Evolutionary conservation across 1,140 invertebrate genomes (phyloP).

Genomic region (Ruditapes philippinarum): DNA sequence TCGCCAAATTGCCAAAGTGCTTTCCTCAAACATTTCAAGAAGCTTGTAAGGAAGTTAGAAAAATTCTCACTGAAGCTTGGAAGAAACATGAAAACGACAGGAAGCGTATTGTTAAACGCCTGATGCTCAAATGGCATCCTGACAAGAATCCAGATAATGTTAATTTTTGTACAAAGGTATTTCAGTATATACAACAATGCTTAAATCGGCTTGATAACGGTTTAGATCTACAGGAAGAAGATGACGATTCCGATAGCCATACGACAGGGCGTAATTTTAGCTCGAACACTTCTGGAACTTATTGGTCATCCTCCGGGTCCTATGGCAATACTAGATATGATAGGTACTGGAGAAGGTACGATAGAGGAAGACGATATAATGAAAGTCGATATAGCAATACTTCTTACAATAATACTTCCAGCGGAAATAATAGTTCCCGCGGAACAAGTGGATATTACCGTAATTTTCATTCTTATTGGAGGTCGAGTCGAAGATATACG

Average conservation of each 20-base stretch:
- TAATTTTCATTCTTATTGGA: not conserved
- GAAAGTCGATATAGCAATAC: not conserved
- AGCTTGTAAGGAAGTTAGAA: slow-evolving; percentile 67
- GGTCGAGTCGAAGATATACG: not conserved
- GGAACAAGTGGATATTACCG: not conserved
- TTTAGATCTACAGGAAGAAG: slow-evolving; percentile 17
- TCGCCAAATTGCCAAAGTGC: not conserved
- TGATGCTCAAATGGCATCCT: slow-evolving; percentile 83
- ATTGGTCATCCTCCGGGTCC: not conserved
- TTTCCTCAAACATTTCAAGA: slow-evolving; percentile 18
- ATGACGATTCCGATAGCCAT: slow-evolving; percentile 20
- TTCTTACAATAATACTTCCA: not conserved
- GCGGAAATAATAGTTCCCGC: not conserved
- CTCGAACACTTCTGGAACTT: not conserved
- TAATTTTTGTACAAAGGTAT: slow-evolving; percentile 76
- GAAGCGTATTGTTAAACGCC: slow-evolving; percentile 78
- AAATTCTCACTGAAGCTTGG: slow-evolving; percentile 73
- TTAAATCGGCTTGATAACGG: slow-evolving; percentile 62
- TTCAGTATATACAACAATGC: slow-evolving; percentile 71
- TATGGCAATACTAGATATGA: not conserved
- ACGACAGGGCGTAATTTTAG: not conserved
- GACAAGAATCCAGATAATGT: slow-evolving; percentile 81
- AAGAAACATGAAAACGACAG: slow-evolving; percentile 70
- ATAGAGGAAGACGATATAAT: not conserved
- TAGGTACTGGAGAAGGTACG: slow-evolving; percentile 31